Evolutionary conservation across 2,113 vertebrate genomes (phyloP), one percentile per base, ranked within the genome.

Genomic region (Sebastes schlegelii): DNA sequence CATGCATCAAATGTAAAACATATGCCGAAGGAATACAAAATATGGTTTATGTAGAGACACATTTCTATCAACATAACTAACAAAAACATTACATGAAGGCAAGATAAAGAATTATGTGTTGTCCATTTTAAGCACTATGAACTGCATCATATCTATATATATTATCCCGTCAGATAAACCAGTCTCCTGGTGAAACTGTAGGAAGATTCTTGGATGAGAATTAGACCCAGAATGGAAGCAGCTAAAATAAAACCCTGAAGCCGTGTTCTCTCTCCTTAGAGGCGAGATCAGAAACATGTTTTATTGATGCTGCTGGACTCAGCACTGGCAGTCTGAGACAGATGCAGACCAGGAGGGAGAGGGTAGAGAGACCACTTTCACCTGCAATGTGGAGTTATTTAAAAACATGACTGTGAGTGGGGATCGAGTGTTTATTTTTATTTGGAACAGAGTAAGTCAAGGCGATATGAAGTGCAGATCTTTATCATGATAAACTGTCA

Each of bases 251-350:
- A 86, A 86, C 69, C 79, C 51, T 5, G 13, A 45, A 79, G 77
- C 70, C 7, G 8, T 61, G 26, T 61, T 3, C 46, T 74, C 60
- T 83, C 0, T 71, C 11, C 58, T 67, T 46, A 68, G 34, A 84
- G 82, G 23, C 17, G 3, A 60, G 57, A 75, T 66, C 61, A 72
- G 78, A 58, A 73, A 46, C 19, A 91, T 90, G 48, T 83, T 90
- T 88, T 84, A 92, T 88, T 93, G 14, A 91, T 79, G 45, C 40
- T 60, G 58, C 71, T 78, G 19, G 9, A 75, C 61, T 45, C 65
- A n/a, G 70, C 62, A 6, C 45, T 42, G 19, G 66, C 68, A 16
- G 80, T 16, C 60, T 63, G 57, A 74, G 14, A 46, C 34, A n/a
- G 0, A 74, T 0, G 1, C 66, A 85, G 73, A 54, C 49, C 21